Evolutionary conservation across 2,113 vertebrate genomes (phyloP), one percentile per base, ranked within the genome.

Genomic region (Dendrocopos noguchii): DNA sequence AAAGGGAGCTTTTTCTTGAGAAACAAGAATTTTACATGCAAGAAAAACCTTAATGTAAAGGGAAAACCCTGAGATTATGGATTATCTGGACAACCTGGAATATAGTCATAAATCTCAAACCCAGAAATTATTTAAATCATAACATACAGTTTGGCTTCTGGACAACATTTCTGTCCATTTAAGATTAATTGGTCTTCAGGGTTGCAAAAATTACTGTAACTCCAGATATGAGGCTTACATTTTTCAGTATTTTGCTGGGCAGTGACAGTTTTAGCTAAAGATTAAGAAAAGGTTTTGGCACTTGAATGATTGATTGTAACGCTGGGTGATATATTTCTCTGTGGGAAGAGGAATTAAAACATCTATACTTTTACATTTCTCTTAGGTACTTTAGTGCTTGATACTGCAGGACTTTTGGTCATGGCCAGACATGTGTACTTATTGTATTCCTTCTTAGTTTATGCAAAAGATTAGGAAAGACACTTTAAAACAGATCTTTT

Each of bases 11-110:
- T 71, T 73, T 89, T 36, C 22, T 53, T 65, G 73, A 83, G 65
- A 59, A 87, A 80, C 5, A 29, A 74, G 17, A 61, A 76, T 44
- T 70, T 67, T 31, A 13, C 14, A 4, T 4, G 6, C 31, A 65
- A 29, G 17, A 44, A 70, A 88, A 79, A 5, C 15, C 33, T 29
- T 65, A 55, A 16, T 34, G 42, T 89, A 31, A 53, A 42, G 34
- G 34, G 46, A 14, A 20, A 29, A 5, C 19, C 31, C 20, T 25
- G 0, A 47, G 56, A 56, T 50, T 0, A 6, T 0, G 19, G 4
- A 8, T 20, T 66, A 89, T 73, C 55, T 79, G 39, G 82, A 17
- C 36, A 61, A 55, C 21, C 28, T 77, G 67, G 21, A 81, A 20
- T 60, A 29, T 3, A 46, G 17, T 0, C 4, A 0, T 25, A 55